Evolutionary conservation across 2,888 invertebrate species (phyloP).

Genomic region (Enchytraeus crypticus): DNA sequence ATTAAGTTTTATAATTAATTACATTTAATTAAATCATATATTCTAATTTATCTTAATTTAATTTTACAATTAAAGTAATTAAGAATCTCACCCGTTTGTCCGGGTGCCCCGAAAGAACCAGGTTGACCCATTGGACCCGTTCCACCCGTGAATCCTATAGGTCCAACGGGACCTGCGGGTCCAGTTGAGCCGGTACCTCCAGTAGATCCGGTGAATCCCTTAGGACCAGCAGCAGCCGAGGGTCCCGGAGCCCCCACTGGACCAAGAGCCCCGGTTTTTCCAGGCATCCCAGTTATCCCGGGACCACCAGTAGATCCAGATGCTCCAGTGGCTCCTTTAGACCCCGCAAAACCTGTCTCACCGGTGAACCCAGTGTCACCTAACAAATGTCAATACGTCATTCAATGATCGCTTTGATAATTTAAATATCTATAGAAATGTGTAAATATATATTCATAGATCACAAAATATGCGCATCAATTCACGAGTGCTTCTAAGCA

Average conservation of each 20-base stretch:
- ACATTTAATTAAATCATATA: background rate
- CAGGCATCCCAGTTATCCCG: constrained; percentile 12
- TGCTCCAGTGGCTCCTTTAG: constrained; percentile 13
- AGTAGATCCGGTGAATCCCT: constrained; percentile 13
- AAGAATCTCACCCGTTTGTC: background rate
- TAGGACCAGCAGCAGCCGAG: constrained; percentile 28
- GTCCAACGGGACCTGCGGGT: background rate
- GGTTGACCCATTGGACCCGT: constrained; percentile 3
- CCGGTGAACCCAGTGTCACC: constrained; percentile 16
- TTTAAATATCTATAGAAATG: too few relatives aligned
- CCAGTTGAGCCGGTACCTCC: constrained; percentile 23
- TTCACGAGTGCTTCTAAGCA: too few relatives aligned
- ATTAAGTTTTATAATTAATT: background rate
- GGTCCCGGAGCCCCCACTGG: constrained; percentile 48
- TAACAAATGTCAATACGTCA: too few relatives aligned
- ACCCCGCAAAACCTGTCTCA: too few relatives aligned
- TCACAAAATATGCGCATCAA: too few relatives aligned
- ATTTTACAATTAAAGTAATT: background rate
- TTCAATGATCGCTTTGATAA: too few relatives aligned
- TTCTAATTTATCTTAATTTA: background rate
- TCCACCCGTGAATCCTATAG: background rate
- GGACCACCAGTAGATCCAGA: constrained; percentile 15
- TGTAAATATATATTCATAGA: too few relatives aligned
- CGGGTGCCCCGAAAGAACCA: constrained; percentile 2
- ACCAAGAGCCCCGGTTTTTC: constrained; percentile 6